Base-by-base conservation (phyloP, 2,113 vertebrate genomes). In the Azemiops feae region DNA sequence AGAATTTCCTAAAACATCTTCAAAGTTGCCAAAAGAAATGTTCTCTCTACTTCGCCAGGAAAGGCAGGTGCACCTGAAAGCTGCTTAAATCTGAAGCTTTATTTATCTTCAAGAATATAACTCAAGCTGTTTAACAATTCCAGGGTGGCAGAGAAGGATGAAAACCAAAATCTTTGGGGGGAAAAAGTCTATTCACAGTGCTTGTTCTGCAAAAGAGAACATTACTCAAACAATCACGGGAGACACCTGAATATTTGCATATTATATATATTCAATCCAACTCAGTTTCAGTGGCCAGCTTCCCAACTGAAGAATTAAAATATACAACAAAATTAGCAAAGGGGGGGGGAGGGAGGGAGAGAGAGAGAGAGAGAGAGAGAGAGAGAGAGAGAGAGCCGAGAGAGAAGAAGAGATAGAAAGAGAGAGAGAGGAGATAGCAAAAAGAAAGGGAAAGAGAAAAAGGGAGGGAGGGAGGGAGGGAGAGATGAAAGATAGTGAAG, bases 1-100 rank as follows among this genome's bases (percentile, higher is more conserved):
- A 94, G 90, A 92, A 55, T 86, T 89, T 91, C 93, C 74, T 5
- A 6, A 95, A 96, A 94, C 45, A 94, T 23, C 53, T 86, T 93
- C 25, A 85, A 95, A 95, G 92, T 94, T 94, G 34, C 0, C 93
- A 89, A 93, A 5, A 85, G 14, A 43, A 81, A 45, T 0, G 39
- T 58, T 91, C 22, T 93, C 96, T 91, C 92, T 2, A 23, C 34
- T 94, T 16, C 10, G 5, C 60, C 34, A 23, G 10, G 8, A 45
- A 89, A 54, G 43, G n/a, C 34, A 47, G 91, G 87, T 87, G 34
- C 74, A 86, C 47, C 81, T 45, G 50, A 93, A 43, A 86, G 92
- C 91, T 74, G 92, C 87, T 93, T 92, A 64, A 90, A 54, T 27
- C 90, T 2, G 52, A 89, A 58, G 30, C 91, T 89, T 95, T 92